phyloP scores from a whole-genome alignment of 2,888 invertebrate species.

The Sycophila texana region DNA sequence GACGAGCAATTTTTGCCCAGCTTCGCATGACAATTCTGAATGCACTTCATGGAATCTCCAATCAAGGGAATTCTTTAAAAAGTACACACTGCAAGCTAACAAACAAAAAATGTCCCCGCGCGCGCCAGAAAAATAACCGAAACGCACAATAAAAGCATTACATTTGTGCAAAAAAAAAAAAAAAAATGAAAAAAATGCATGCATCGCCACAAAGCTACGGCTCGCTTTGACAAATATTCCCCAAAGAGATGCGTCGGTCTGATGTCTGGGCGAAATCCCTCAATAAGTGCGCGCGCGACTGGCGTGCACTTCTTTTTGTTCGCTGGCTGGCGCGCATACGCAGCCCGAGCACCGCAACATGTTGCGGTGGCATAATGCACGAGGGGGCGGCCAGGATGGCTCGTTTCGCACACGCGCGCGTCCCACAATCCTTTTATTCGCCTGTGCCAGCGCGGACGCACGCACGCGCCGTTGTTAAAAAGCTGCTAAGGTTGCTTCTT shows the following conservation, averaged over 20 bases:
- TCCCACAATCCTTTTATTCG: conserved; percentile 31
- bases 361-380: not conserved
- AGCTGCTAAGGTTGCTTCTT: conserved; percentile 35
- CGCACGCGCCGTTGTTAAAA: conserved; percentile 26
- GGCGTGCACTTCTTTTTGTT: not conserved
- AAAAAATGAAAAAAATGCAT: no score
- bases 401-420: not conserved
- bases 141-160: conserved; percentile 15
- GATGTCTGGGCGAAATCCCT: conserved; percentile 64
- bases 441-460: not conserved
- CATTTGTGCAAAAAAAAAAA: conserved; percentile 2
- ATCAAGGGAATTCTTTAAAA: no score
- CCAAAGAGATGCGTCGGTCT: conserved; percentile 64
- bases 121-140: not conserved
- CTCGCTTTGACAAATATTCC: conserved; percentile 53
- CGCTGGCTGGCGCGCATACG: conserved; percentile 1
- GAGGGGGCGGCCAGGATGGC: not conserved
- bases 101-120: not conserved
- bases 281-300: conserved; percentile 36
- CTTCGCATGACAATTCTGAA: no score
- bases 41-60: no score
- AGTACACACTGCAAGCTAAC: no score
- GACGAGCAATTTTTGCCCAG: no score
- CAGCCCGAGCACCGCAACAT: not conserved
- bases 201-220: conserved; percentile 33